Evolutionary conservation across 2,113 vertebrate species (phyloP).

Genomic region (Toxotes chatareus): DNA sequence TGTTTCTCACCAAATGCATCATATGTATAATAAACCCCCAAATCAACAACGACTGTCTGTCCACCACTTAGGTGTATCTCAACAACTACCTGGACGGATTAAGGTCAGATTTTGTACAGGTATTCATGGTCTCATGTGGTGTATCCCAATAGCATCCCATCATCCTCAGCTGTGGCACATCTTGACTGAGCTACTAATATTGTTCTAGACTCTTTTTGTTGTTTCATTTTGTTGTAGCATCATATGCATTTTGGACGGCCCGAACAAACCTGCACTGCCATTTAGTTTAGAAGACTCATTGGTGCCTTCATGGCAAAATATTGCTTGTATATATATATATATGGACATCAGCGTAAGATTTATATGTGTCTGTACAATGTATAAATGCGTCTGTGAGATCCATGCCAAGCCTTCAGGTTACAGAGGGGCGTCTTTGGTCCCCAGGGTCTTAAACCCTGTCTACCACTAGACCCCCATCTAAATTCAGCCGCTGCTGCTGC

Average conservation of each 20-base stretch:
- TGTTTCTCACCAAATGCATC: background rate
- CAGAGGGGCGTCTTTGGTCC: slow-evolving; percentile 18
- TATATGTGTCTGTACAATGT: background rate
- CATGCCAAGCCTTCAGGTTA: background rate
- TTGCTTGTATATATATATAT: background rate
- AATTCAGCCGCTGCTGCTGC: slow-evolving; percentile 48
- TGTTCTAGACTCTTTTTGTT: background rate
- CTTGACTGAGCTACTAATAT: too few species aligned
- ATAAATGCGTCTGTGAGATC: background rate
- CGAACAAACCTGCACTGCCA: background rate
- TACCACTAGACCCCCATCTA: slow-evolving; percentile 30
- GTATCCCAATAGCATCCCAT: too few species aligned
- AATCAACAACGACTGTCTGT: background rate
- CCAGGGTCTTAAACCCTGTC: slow-evolving; percentile 9
- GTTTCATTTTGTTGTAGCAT: background rate
- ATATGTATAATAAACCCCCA: background rate
- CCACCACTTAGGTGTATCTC: background rate
- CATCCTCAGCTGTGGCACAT: too few species aligned
- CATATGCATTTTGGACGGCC: background rate
- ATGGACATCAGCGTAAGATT: background rate
- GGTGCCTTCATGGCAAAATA: background rate
- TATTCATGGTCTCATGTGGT: background rate
- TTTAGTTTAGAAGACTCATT: background rate
- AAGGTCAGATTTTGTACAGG: background rate
- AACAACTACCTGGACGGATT: background rate